A percentile compares a stretch with the other conserved stretches of the same genome.
These are phyloP conservation scores for Clytia hemisphaerica DNA, from an alignment of 30 jellyfish, hydroid and myxozoan genomes.

Conservation along the genomic window DNA sequence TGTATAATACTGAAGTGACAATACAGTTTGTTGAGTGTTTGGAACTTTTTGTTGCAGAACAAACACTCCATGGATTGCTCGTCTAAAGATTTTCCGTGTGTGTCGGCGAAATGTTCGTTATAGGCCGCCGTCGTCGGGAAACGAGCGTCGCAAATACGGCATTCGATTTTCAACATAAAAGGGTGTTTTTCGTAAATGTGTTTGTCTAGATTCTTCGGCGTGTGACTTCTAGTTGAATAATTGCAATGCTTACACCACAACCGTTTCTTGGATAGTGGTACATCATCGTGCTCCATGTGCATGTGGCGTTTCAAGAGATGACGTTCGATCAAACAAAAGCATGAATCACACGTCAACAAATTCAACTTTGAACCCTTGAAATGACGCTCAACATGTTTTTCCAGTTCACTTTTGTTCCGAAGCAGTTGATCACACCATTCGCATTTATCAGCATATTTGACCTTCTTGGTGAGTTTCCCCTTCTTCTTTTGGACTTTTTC, in stretches of 20 bases:
- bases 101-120: conserved; percentile 14
- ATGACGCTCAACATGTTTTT: too few species aligned
- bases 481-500: too few species aligned
- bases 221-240: conserved; percentile 1
- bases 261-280: neutral
- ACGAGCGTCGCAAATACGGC: conserved; percentile 28
- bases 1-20: conserved; percentile 19
- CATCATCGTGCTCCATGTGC: conserved; percentile 19
- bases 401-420: too few species aligned
- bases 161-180: conserved; percentile 12
- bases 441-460: too few species aligned
- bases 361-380: too few species aligned
- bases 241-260: conserved; percentile 10
- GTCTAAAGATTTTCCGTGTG: conserved; percentile 33
- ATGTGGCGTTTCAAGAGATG: conserved; percentile 28
- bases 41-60: conserved; percentile 26
- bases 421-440: too few species aligned
- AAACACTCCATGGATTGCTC: conserved; percentile 14
- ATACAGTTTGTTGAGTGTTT: conserved; percentile 8
- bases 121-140: conserved; percentile 2
- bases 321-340: too few species aligned
- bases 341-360: too few species aligned
- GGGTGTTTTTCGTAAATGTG: conserved; percentile 18
- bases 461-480: too few species aligned
- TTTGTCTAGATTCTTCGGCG: conserved; percentile 16